Evolutionary conservation across 1,140 invertebrate species (phyloP).

Genomic region (Triops longicaudatus): DNA sequence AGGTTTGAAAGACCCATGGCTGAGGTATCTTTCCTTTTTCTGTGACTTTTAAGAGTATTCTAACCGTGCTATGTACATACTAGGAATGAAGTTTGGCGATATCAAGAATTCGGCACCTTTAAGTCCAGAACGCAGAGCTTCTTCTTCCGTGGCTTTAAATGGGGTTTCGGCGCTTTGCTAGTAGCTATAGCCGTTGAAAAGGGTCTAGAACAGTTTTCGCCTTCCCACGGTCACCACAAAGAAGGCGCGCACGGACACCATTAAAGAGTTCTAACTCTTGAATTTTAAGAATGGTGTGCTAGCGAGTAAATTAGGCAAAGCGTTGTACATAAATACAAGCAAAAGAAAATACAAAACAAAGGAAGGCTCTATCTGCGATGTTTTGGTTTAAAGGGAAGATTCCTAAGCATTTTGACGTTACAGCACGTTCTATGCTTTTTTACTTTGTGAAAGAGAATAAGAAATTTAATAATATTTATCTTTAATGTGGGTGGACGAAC

Average conservation of each 20-base stretch:
- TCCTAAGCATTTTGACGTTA: no score
- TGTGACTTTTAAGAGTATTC: not conserved
- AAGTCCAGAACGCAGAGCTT: slow-evolving; percentile 36
- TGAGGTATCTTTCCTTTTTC: slow-evolving; percentile 47
- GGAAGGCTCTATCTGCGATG: not conserved
- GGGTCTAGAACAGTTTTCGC: slow-evolving; percentile 37
- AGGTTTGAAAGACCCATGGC: slow-evolving; percentile 74
- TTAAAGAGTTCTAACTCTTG: slow-evolving; percentile 15
- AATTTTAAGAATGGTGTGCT: not conserved
- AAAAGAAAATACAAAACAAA: not conserved
- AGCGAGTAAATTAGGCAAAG: not conserved
- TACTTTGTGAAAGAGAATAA: no score
- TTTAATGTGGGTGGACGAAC: no score
- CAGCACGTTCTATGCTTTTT: no score
- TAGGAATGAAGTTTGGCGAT: slow-evolving; percentile 74
- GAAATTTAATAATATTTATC: no score
- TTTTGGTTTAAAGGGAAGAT: no score
- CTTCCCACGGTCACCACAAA: slow-evolving; percentile 42
- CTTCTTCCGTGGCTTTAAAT: slow-evolving; percentile 51
- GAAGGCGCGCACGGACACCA: slow-evolving; percentile 26
- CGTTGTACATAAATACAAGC: slow-evolving; percentile 12
- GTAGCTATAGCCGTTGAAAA: slow-evolving; percentile 52
- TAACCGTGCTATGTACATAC: slow-evolving; percentile 16
- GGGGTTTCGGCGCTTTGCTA: slow-evolving; percentile 53
- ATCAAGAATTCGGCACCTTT: slow-evolving; percentile 42